Evolutionary conservation across 2,797 vertebrate genomes (phyloP), one percentile per base, ranked within the genome.

Genomic region (Sebastes goodei): DNA sequence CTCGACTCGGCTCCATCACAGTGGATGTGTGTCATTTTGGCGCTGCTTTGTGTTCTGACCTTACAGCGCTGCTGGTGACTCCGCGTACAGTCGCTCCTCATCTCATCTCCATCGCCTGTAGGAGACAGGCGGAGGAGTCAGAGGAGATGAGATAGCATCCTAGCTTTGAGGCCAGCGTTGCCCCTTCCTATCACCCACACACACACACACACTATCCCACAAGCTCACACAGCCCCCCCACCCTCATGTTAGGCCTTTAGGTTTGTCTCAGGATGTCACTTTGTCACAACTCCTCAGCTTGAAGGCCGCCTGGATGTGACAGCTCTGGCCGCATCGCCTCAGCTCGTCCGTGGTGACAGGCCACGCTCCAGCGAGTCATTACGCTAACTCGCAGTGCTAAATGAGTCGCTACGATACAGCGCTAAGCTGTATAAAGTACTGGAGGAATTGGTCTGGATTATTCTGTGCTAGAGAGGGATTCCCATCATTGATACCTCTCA

Each of bases 231-330:
- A 81, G 78, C 77, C 84, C 78, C 64, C 71, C 71, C 63, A 73
- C 76, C 84, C 79, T 90, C 91, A 89, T 89, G 86, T 90, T 81
- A 88, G 84, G 84, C 90, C 85, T 91, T 91, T 93, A 90, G 88
- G 85, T 93, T 92, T 87, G 85, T 94, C 89, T 92, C 88, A 79
- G 86, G 81, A 93, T 91, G 92, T 94, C 93, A 93, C 89, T 89
- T 90, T 92, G 91, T 93, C 94, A 92, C 92, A 88, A 86, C 84
- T 84, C 86, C 76, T 93, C 90, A 89, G 86, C 84, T 89, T 93
- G 87, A 92, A 86, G 70, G 83, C 87, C 88, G 91, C 77, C 88
- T 88, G 67, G 89, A 92, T 89, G 86, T 90, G 92, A 92, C 93
- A 92, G 86, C 78, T 88, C 56, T 91, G 87, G 89, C 92, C 87